Conservation (phyloP, 2,797 vertebrate genomes). For the Microctenopoma stevenorrisi region DNA sequence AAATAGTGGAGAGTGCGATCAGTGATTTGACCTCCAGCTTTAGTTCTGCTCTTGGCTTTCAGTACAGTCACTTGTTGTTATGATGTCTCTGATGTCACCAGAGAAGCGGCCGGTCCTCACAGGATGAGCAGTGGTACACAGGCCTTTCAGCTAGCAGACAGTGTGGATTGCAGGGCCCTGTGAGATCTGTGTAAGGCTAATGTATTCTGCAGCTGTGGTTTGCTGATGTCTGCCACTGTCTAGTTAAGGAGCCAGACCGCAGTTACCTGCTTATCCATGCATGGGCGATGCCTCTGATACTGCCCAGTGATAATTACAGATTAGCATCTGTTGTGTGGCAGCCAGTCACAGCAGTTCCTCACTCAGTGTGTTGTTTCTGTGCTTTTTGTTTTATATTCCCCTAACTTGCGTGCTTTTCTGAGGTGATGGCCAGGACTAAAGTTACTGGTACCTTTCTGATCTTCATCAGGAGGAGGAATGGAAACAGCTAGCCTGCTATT, state of each 20-base stretch:
- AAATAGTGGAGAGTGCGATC: not conserved
- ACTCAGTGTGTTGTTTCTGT: no score
- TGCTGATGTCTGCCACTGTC: constrained; percentile 45
- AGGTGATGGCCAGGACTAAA: no score
- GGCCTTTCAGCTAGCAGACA: constrained; percentile 48
- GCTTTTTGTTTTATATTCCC: no score
- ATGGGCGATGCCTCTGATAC: constrained; percentile 57
- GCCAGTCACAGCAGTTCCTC: no score
- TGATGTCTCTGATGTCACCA: not conserved
- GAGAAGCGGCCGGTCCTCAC: not conserved
- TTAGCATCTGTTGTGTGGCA: no score
- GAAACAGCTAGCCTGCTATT: no score
- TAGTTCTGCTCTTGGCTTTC: constrained; percentile 19
- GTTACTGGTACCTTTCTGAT: no score
- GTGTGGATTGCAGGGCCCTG: constrained; percentile 31
- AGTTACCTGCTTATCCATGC: constrained; percentile 50
- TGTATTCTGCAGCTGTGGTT: constrained; percentile 60
- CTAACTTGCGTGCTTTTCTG: no score
- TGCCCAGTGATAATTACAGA: no score
- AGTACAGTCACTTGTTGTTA: constrained; percentile 22
- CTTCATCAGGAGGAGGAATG: no score
- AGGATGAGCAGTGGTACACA: constrained; percentile 36
- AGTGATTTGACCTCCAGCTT: constrained; percentile 45
- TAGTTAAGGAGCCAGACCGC: constrained; percentile 40
- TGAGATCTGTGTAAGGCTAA: constrained; percentile 53